phyloP scores from a whole-genome alignment of 2,113 vertebrate genomes.

The Phylloscopus whistleri region DNA sequence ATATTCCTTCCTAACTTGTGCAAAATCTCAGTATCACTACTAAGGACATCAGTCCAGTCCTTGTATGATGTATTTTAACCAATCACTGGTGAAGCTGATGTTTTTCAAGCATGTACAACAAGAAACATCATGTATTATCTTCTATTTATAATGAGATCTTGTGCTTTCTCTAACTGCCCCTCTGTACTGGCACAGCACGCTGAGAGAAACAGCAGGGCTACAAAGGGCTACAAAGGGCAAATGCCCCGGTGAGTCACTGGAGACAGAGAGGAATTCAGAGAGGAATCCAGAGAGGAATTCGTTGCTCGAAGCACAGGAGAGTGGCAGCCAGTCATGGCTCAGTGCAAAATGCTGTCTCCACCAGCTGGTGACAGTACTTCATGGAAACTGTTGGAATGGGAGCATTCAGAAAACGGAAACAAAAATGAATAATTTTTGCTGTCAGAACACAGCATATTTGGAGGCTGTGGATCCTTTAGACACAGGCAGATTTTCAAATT shows the following conservation, averaged over 20 bases:
- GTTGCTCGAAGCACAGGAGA: accelerated
- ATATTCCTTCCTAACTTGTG: neutral
- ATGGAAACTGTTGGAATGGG: neutral
- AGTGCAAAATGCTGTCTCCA: neutral
- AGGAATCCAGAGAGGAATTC: neutral
- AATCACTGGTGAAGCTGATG: neutral
- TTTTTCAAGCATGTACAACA: neutral
- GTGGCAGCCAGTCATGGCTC: neutral
- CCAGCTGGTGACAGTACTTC: neutral
- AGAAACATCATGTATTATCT: neutral
- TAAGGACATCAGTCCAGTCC: neutral
- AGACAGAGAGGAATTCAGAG: neutral
- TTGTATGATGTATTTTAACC: neutral
- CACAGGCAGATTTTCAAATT: neutral
- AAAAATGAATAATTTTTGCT: neutral
- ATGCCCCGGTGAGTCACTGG: neutral
- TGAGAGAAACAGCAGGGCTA: neutral
- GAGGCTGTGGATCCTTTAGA: neutral
- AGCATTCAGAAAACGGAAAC: neutral
- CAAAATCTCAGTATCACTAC: neutral
- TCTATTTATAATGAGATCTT: neutral
- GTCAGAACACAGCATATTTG: neutral
- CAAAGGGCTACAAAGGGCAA: neutral
- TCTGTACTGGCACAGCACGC: neutral
- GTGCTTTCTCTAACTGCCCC: neutral